These are phyloP conservation scores for Ceratina australensis DNA, from an alignment of 1,140 invertebrate species.

Conservation along the genomic window DNA sequence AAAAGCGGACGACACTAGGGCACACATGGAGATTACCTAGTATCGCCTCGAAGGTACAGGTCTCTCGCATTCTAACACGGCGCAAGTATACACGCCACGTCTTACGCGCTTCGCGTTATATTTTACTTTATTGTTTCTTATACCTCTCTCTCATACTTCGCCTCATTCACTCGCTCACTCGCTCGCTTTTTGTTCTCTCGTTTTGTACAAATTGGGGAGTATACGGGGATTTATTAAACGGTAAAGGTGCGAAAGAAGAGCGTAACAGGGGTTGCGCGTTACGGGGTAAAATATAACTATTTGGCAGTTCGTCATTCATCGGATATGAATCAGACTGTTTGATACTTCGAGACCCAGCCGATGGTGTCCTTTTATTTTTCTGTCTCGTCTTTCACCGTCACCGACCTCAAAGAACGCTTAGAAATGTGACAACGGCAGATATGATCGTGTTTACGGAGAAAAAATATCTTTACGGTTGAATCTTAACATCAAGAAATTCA, in stretches of 20 bases:
- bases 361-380: conserved; percentile 3
- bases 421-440: conserved; percentile 43
- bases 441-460: conserved; percentile 36
- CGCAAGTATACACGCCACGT: conserved; percentile 27
- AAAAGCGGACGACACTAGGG: conserved; percentile 23
- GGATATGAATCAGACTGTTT: conserved; percentile 59
- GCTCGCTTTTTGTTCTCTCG: conserved; percentile 2
- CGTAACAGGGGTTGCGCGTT: conserved; percentile 10
- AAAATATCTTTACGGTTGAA: conserved; percentile 48
- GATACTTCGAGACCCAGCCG: conserved; percentile 52
- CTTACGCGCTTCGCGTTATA: conserved; percentile 8
- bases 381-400: not conserved
- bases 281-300: conserved; percentile 50
- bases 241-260: conserved; percentile 48
- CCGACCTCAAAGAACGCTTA: conserved; percentile 16
- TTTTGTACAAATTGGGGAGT: conserved; percentile 57
- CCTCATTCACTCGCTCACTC: not conserved
- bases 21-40: not conserved
- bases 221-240: conserved; percentile 41
- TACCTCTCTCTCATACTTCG: not conserved
- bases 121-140: conserved; percentile 1
- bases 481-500: not conserved
- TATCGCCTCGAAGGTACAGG: conserved; percentile 62
- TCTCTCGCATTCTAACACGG: conserved; percentile 51
- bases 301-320: conserved; percentile 60